Conservation (phyloP, 2,113 vertebrate genomes). For the Hepsetus odoe region DNA sequence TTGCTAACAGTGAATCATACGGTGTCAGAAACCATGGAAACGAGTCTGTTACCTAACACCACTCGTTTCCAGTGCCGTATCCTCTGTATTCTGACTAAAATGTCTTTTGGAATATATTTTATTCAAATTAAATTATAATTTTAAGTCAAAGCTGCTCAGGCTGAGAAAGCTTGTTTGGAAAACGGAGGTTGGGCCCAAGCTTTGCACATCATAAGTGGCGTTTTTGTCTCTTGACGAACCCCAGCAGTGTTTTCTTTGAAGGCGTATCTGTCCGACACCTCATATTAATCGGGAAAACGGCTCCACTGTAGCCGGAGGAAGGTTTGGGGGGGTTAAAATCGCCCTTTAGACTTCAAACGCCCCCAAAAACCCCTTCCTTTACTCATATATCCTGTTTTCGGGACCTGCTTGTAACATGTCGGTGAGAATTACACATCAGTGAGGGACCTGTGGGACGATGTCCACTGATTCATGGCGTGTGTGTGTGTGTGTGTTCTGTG, state of each 20-base stretch:
- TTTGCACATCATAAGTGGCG: too few species aligned
- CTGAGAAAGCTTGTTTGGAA: too few species aligned
- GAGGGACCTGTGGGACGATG: slow-evolving; percentile 17
- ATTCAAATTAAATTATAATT: too few species aligned
- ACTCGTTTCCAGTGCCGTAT: too few species aligned
- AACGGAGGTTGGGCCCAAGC: too few species aligned
- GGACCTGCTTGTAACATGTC: slow-evolving; percentile 34
- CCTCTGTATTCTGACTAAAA: too few species aligned
- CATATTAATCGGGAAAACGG: slow-evolving; percentile 59
- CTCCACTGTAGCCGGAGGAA: slow-evolving; percentile 50
- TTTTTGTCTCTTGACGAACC: slow-evolving; percentile 43
- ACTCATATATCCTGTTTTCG: slow-evolving; percentile 50
- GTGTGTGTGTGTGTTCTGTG: slow-evolving; percentile 42
- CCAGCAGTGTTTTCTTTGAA: slow-evolving; percentile 58
- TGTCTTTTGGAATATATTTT: too few species aligned
- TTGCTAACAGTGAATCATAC: too few species aligned
- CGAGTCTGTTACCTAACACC: too few species aligned
- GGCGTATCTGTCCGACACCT: slow-evolving; percentile 62
- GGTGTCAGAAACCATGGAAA: too few species aligned
- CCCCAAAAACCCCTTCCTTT: slow-evolving; percentile 48
- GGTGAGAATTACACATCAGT: slow-evolving; percentile 38
- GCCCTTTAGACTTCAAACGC: slow-evolving; percentile 51
- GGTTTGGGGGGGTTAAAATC: slow-evolving; percentile 42
- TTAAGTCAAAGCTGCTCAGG: too few species aligned
- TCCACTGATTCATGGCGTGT: slow-evolving; percentile 44